Conservation (phyloP, 2,113 vertebrate genomes). For the Condylura cristata region DNA sequence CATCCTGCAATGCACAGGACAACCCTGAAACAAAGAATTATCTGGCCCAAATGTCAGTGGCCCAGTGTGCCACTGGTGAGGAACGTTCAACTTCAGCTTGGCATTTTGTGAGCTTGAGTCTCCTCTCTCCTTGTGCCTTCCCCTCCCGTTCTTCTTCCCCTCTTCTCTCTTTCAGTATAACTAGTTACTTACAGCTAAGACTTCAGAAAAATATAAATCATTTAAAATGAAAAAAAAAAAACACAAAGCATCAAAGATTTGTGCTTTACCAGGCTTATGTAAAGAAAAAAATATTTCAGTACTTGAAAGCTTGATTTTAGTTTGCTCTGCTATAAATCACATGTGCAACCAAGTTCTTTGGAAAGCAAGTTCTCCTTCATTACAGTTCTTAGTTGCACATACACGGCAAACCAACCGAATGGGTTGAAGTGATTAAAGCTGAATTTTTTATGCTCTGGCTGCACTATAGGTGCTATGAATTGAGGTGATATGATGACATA, state of each 20-base stretch:
- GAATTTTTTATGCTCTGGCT: too few species aligned
- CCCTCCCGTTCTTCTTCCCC: neutral
- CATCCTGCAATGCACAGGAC: rapidly evolving
- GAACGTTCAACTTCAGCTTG: neutral
- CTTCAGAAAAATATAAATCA: neutral
- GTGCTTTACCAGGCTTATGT: neutral
- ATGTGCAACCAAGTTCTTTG: neutral
- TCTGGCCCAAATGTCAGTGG: rapidly evolving
- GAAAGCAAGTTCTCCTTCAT: neutral
- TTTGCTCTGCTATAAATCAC: neutral
- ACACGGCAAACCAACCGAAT: rapidly evolving
- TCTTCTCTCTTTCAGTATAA: neutral
- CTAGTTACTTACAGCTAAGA: neutral
- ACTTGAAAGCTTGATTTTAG: neutral
- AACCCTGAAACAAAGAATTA: neutral
- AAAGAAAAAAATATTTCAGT: neutral
- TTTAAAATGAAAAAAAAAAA: neutral
- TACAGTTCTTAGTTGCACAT: neutral
- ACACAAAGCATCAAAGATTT: neutral
- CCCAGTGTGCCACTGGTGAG: rapidly evolving
- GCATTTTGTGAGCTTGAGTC: neutral
- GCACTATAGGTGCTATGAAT: neutral
- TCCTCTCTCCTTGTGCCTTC: neutral
- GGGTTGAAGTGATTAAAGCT: neutral
- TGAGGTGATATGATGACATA: neutral